Conservation (phyloP, 2,113 vertebrate species). For the Formicarius rufipectus region DNA sequence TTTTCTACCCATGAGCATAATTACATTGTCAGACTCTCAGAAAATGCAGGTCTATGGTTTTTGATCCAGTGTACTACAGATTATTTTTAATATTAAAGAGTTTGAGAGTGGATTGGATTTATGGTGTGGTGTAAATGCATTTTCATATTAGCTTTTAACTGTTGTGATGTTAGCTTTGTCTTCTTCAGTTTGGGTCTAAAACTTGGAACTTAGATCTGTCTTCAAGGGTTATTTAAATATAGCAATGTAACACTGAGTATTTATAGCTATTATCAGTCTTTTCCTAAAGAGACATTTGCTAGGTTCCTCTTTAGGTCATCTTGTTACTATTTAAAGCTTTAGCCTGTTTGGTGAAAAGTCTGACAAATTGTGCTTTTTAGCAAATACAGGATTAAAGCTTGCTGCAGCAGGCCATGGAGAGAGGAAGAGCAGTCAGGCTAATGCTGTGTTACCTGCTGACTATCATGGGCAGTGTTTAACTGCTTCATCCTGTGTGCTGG, state of each 20-base stretch:
- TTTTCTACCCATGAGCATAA: neutral
- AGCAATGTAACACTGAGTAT: neutral
- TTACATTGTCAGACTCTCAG: neutral
- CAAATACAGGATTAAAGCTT: neutral
- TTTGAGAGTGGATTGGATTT: neutral
- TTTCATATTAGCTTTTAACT: neutral
- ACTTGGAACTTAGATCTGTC: neutral
- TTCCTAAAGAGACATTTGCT: constrained; percentile 15
- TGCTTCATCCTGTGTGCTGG: neutral
- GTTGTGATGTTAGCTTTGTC: neutral
- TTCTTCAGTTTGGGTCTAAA: neutral
- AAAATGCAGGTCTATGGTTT: neutral
- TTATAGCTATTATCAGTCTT: constrained; percentile 43
- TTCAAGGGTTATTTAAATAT: neutral
- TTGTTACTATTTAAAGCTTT: constrained; percentile 37
- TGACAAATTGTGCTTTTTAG: constrained; percentile 3
- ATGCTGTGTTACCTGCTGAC: neutral
- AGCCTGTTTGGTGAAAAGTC: neutral
- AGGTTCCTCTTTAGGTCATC: constrained; percentile 47
- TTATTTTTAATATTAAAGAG: neutral
- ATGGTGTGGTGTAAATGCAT: neutral
- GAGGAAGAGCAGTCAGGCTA: neutral
- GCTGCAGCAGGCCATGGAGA: neutral
- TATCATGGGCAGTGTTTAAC: neutral
- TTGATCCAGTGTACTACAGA: neutral